A percentile compares a stretch with the other conserved stretches of the same genome.
Evolutionary conservation across 2,888 invertebrate genomes (phyloP).

Genomic region (Slavum lentiscoides): DNA sequence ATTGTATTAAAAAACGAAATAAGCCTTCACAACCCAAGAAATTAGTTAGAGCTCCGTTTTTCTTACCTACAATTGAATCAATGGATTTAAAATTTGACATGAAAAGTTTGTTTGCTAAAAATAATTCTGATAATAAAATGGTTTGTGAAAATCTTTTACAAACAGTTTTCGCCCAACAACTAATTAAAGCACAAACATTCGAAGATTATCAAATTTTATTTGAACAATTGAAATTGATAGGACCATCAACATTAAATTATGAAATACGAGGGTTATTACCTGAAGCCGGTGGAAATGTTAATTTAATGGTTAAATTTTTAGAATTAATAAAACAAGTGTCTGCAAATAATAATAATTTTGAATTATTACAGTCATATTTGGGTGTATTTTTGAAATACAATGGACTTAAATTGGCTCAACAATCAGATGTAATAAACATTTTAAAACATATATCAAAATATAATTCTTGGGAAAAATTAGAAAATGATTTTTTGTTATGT

Average conservation of each 20-base stretch:
- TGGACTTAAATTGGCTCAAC: constrained; percentile 66
- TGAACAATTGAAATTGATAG: constrained; percentile 69
- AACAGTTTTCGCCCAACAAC: constrained; percentile 70
- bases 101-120: constrained; percentile 59
- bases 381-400: constrained; percentile 84
- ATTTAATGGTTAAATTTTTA: constrained; percentile 78
- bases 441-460: constrained; percentile 66
- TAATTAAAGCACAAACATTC: constrained; percentile 63
- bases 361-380: constrained; percentile 87
- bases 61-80: constrained; percentile 86
- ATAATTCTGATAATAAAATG: not conserved
- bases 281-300: constrained; percentile 71
- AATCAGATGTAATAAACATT: constrained; percentile 64
- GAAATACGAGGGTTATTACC: constrained; percentile 81
- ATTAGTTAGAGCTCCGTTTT: constrained; percentile 89
- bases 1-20: constrained; percentile 83
- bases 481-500: constrained; percentile 73
- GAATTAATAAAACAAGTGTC: constrained; percentile 73
- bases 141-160: constrained; percentile 70
- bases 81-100: constrained; percentile 81
- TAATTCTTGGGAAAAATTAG: constrained; percentile 69
- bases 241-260: constrained; percentile 83
- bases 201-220: constrained; percentile 66
- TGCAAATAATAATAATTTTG: constrained; percentile 78
- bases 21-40: constrained; percentile 85